Percentiles rank a stretch among this genome's conserved stretches.
Conservation (phyloP, 2,797 vertebrate genomes). For the Lepus townsendii region DNA sequence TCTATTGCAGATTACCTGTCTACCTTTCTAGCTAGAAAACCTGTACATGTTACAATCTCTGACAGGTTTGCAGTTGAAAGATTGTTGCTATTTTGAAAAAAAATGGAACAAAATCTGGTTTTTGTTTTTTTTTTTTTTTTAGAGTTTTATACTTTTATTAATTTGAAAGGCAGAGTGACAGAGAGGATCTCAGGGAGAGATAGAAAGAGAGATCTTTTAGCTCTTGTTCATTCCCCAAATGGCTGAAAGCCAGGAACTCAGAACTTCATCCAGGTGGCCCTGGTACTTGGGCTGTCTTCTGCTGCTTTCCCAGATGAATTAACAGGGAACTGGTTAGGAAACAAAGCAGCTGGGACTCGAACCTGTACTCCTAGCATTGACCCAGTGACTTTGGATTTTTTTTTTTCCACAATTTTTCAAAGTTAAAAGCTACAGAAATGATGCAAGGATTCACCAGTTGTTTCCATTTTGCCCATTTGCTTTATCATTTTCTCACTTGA, state of each 20-base stretch:
- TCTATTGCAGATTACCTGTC: background rate
- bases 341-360: too few species aligned
- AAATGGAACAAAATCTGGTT: background rate
- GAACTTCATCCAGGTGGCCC: too few species aligned
- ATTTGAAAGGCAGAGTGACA: too few species aligned
- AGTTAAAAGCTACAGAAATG: slow-evolving; percentile 49
- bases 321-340: too few species aligned
- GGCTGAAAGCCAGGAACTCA: too few species aligned
- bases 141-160: too few species aligned
- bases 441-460: background rate
- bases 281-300: too few species aligned
- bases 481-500: slow-evolving; percentile 48
- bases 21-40: slow-evolving; percentile 15
- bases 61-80: slow-evolving; percentile 29
- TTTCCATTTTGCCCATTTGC: slow-evolving; percentile 37
- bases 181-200: too few species aligned
- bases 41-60: background rate
- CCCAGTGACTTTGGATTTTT: background rate
- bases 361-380: too few species aligned
- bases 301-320: too few species aligned
- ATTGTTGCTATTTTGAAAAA: slow-evolving; percentile 18
- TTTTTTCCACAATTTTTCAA: background rate
- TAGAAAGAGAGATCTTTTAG: too few species aligned
- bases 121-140: slow-evolving; percentile 43
- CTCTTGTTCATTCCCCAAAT: too few species aligned